These are phyloP conservation scores for Dichetophora obliterata DNA, from an alignment of 2,888 invertebrate species.

Conservation along the genomic window DNA sequence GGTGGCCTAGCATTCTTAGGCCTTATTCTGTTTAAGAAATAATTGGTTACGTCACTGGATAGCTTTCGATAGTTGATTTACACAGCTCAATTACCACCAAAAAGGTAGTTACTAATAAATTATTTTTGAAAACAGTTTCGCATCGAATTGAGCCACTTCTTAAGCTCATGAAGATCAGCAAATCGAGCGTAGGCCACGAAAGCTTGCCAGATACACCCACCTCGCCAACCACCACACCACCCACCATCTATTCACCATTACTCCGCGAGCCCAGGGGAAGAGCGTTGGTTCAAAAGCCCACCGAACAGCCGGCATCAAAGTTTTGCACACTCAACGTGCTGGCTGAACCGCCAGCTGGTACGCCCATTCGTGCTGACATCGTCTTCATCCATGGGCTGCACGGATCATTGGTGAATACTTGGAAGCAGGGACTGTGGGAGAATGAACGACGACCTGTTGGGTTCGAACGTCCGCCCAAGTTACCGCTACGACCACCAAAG, in stretches of 20 bases:
- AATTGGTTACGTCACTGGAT: too few relatives aligned
- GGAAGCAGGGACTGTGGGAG: constrained; percentile 83
- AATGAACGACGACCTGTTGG: constrained; percentile 66
- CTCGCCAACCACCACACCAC: constrained; percentile 33
- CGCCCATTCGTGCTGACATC: constrained; percentile 75
- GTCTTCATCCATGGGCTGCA: constrained; percentile 82
- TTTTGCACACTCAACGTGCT: constrained; percentile 66
- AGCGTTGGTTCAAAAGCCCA: constrained; percentile 43
- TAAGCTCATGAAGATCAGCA: constrained; percentile 66
- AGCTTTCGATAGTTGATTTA: too few relatives aligned
- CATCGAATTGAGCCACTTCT: constrained; percentile 67
- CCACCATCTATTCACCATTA: constrained; percentile 45
- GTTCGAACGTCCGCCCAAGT: constrained; percentile 67
- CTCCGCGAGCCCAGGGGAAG: constrained; percentile 50
- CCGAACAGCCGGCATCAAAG: constrained; percentile 54
- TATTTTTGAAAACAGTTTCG: constrained; percentile 61
- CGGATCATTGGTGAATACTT: constrained; percentile 83
- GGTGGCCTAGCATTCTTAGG: too few relatives aligned
- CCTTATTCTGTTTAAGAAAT: too few relatives aligned
- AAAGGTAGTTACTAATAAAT: too few relatives aligned
- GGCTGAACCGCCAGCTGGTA: constrained; percentile 65
- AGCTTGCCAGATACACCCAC: constrained; percentile 59
- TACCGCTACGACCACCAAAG: constrained; percentile 67
- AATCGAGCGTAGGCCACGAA: constrained; percentile 61
- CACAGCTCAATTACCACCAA: too few relatives aligned